Evolutionary conservation across 2,797 vertebrate genomes (phyloP), one percentile per base, ranked within the genome.

Genomic region (Microctenopoma lineatum): DNA sequence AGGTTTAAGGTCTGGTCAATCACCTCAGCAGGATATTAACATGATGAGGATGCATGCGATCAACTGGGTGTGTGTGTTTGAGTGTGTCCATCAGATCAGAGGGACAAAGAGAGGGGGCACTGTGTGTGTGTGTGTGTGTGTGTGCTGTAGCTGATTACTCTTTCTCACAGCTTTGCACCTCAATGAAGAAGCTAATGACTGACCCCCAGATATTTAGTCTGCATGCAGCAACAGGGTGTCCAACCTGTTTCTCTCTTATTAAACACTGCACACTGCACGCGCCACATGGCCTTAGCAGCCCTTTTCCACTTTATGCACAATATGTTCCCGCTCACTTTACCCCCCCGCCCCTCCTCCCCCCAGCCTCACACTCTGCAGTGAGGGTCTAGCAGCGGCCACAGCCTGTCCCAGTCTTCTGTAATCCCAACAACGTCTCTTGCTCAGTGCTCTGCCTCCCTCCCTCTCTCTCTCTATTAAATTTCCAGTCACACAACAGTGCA

Each of bases 401-500:
- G 70, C 69, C 75, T 70, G 75, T 73, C 87, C 76, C 67, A 36
- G 53, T 86, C 83, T 83, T 84, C 87, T 85, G 84, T 87, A 78
- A 81, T 88, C 78, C 80, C 86, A 88, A 38, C 86, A 88, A 38
- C 81, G 58, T 72, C 79, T 81, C 72, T 62, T 65, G 77, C 85
- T 86, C 83, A 42, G 50, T 68, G 84, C 77, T 80, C 87, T 89
- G 50, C 78, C 70, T 72, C 29, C 62, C 83, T 66, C 77, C 34
- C 70, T 56, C 82, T 41, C 86, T 78, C 88, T 86, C 90, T 92
- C 92, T 86, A 93, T 94, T 94, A 93, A 93, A 93, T 94, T 94
- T 94, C 93, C 84, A 94, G 93, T 94, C 94, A 94, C 94, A 94
- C 93, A 94, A 92, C 93, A 93, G 94, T 94, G 93, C 93, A 94